Percentiles rank a stretch among this genome's conserved stretches.
phyloP scores from a whole-genome alignment of 1,140 invertebrate genomes.

The Lerema accius region DNA sequence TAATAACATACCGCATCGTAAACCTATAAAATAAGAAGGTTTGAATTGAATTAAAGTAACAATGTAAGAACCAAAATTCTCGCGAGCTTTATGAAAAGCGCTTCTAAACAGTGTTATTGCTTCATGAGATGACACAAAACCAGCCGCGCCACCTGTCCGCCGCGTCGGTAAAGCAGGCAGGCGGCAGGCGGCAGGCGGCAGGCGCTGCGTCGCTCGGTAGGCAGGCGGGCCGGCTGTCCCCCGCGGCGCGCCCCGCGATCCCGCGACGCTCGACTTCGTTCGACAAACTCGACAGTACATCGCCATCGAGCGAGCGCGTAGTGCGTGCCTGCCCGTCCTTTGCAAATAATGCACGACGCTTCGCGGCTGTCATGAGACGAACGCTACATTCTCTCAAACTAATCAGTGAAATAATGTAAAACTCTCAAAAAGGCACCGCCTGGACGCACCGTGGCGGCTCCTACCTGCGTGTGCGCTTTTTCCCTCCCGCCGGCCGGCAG shows the following conservation, averaged over 20 bases:
- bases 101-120: slow-evolving; percentile 29
- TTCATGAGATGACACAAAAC: slow-evolving; percentile 13
- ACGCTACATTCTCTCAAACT: slow-evolving; percentile 59
- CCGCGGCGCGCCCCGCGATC: slow-evolving; percentile 56
- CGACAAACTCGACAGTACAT: slow-evolving; percentile 42
- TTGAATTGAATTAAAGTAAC: too few species aligned
- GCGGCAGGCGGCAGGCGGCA: too few species aligned
- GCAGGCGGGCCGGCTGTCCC: slow-evolving; percentile 49
- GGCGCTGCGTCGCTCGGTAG: slow-evolving; percentile 54
- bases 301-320: slow-evolving; percentile 67
- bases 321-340: slow-evolving; percentile 52
- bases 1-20: too few species aligned
- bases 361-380: slow-evolving; percentile 68
- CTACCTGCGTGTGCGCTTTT: slow-evolving; percentile 50
- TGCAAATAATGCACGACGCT: slow-evolving; percentile 61
- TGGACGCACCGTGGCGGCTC: slow-evolving; percentile 44
- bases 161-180: slow-evolving; percentile 53
- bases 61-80: too few species aligned
- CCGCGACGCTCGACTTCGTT: slow-evolving; percentile 56
- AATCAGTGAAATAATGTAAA: slow-evolving; percentile 80
- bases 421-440: slow-evolving; percentile 49
- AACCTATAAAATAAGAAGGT: too few species aligned
- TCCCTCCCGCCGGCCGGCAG: slow-evolving; percentile 63
- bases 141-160: slow-evolving; percentile 58
- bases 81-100: slow-evolving; percentile 16